phyloP scores from a whole-genome alignment of 2,888 invertebrate species.

The Branchipolynoe longqiensis region DNA sequence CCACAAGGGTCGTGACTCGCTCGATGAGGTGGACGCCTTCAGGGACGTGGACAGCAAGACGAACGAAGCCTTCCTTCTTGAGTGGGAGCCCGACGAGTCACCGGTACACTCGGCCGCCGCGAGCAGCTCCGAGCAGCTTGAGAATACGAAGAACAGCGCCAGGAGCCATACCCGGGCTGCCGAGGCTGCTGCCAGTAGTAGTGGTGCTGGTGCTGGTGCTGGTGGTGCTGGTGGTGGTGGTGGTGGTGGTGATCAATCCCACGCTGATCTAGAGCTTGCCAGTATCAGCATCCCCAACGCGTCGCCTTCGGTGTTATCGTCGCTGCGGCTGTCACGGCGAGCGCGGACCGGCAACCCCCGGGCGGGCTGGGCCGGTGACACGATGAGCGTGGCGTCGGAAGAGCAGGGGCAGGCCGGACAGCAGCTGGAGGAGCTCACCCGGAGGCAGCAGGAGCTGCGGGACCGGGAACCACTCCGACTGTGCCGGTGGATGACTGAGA shows the following conservation, averaged over 20 bases:
- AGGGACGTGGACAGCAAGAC: not conserved
- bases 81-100: slow-evolving; percentile 23
- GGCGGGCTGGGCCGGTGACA: not conserved
- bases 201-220: too few relatives aligned
- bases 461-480: slow-evolving; percentile 53
- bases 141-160: slow-evolving; percentile 25
- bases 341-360: too few relatives aligned
- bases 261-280: too few relatives aligned
- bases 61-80: not conserved
- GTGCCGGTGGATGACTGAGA: slow-evolving; percentile 55
- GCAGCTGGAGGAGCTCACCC: not conserved
- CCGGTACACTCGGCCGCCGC: not conserved
- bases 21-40: not conserved
- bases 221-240: too few relatives aligned
- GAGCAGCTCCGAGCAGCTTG: not conserved
- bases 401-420: not conserved
- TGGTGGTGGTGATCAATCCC: too few relatives aligned
- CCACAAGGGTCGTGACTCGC: not conserved
- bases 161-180: not conserved
- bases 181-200: too few relatives aligned
- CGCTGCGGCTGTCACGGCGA: too few relatives aligned
- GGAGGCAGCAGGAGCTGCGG: slow-evolving; percentile 7
- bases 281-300: not conserved
- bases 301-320: too few relatives aligned
- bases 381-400: not conserved